Percentiles rank a stretch among this genome's conserved stretches.
These are phyloP conservation scores for Oryzaephilus surinamensis DNA, from an alignment of 1,140 invertebrate genomes.

Conservation along the genomic window DNA sequence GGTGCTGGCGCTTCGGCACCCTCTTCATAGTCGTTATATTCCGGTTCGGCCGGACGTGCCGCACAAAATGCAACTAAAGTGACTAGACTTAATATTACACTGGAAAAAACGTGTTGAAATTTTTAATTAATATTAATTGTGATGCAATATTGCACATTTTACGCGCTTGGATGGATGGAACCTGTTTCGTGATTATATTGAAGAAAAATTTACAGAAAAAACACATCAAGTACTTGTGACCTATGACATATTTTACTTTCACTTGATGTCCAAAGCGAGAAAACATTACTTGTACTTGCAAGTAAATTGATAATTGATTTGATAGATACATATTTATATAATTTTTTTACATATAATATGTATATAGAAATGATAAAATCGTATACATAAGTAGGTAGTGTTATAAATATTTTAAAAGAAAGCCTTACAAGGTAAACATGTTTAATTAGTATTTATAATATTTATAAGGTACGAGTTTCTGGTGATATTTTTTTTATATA, in stretches of 20 bases:
- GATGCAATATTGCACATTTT: no score
- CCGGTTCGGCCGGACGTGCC: constrained; percentile 28
- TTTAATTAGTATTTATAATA: no score
- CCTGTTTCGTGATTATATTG: not conserved
- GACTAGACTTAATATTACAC: constrained; percentile 23
- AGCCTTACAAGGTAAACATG: no score
- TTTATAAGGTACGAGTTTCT: no score
- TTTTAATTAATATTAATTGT: constrained; percentile 3
- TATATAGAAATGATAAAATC: no score
- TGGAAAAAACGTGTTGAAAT: constrained; percentile 12
- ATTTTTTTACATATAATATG: no score
- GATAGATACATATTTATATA: no score
- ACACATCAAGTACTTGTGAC: not conserved
- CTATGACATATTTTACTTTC: not conserved
- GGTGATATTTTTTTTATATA: no score
- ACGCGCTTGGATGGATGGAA: not conserved
- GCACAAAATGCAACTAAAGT: constrained; percentile 22
- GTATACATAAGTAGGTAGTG: no score
- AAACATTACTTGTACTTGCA: no score
- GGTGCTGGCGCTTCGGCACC: constrained; percentile 28
- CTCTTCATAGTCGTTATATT: constrained; percentile 27
- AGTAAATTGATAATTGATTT: no score
- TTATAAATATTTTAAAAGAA: no score
- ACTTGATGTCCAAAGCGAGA: not conserved
- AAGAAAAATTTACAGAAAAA: not conserved